A percentile compares a stretch with the other conserved stretches of the same genome.
Evolutionary conservation across 1,140 invertebrate genomes (phyloP).

Genomic region (Pseudomyrmex dendroicus): DNA sequence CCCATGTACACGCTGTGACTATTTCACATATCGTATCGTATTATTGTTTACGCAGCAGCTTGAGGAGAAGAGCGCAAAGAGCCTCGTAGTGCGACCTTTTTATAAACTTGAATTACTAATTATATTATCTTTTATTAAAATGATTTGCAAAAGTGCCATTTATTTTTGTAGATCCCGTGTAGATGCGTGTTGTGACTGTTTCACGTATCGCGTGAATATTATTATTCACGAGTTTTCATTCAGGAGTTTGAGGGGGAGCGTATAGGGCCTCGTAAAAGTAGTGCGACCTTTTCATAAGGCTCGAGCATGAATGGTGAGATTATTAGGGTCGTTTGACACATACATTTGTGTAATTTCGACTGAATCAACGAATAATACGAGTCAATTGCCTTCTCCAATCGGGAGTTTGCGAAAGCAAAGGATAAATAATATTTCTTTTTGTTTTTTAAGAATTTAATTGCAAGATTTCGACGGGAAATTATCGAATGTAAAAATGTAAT

Average conservation of each 20-base stretch:
- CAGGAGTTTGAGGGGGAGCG: too few relatives aligned
- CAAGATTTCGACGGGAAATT: too few relatives aligned
- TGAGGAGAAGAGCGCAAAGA: too few relatives aligned
- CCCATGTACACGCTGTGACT: too few relatives aligned
- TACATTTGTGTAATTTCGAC: neutral
- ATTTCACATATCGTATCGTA: too few relatives aligned
- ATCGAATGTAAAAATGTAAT: too few relatives aligned
- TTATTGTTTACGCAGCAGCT: too few relatives aligned
- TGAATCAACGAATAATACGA: neutral
- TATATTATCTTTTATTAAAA: neutral
- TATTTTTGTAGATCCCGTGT: neutral
- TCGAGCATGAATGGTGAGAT: constrained; percentile 18
- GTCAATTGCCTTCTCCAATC: neutral
- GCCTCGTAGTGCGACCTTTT: neutral
- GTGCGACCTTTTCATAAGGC: constrained; percentile 13
- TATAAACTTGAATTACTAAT: neutral
- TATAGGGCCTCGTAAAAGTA: too few relatives aligned
- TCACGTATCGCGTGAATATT: too few relatives aligned
- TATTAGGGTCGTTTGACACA: constrained; percentile 15
- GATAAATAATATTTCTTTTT: neutral
- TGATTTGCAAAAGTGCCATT: neutral
- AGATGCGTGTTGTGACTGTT: neutral
- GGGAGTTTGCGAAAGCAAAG: neutral
- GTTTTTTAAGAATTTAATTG: neutral
- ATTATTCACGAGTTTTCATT: too few relatives aligned